Evolutionary conservation across 92 coral and sea anemone genomes (phyloP).

Genomic region (Umimayanthus chanpuru): DNA sequence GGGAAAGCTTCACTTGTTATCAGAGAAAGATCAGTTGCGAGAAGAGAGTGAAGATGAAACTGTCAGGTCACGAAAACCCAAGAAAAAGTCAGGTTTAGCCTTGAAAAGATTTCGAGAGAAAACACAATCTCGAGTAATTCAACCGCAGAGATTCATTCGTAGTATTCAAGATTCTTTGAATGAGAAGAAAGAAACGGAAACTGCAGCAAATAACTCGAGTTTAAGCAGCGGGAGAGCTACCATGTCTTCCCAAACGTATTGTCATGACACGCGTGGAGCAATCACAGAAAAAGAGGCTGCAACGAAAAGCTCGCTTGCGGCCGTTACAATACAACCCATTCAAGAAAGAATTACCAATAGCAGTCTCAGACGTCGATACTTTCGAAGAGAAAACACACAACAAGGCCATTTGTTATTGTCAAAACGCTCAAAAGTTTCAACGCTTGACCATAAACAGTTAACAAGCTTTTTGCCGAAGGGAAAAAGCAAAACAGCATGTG

Average conservation of each 20-base stretch:
- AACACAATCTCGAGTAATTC: slow-evolving; percentile 32
- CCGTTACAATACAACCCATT: neutral
- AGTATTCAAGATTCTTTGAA: slow-evolving; percentile 7
- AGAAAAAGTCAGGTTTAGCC: neutral
- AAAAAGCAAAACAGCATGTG: slow-evolving; percentile 24
- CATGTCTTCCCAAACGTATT: neutral
- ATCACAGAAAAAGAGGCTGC: neutral
- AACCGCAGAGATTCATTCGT: slow-evolving; percentile 32
- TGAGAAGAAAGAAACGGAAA: neutral
- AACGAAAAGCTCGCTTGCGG: neutral
- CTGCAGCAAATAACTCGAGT: neutral
- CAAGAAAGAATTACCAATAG: neutral
- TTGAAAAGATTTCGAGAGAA: slow-evolving; percentile 30
- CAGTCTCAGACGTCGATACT: neutral
- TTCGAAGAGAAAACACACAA: neutral
- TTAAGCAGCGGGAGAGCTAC: neutral
- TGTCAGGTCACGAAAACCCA: neutral
- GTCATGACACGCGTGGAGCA: neutral
- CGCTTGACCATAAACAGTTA: slow-evolving; percentile 2
- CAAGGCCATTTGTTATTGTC: neutral
- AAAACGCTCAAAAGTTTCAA: slow-evolving; percentile 8
- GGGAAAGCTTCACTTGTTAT: slow-evolving; percentile 33
- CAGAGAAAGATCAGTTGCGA: slow-evolving; percentile 36
- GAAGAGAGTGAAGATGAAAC: slow-evolving; percentile 5
- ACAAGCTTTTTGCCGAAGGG: slow-evolving; percentile 5